Percentiles rank a stretch among this genome's conserved stretches.
Conservation (phyloP, 2,797 vertebrate species). For the Mycteria americana region DNA sequence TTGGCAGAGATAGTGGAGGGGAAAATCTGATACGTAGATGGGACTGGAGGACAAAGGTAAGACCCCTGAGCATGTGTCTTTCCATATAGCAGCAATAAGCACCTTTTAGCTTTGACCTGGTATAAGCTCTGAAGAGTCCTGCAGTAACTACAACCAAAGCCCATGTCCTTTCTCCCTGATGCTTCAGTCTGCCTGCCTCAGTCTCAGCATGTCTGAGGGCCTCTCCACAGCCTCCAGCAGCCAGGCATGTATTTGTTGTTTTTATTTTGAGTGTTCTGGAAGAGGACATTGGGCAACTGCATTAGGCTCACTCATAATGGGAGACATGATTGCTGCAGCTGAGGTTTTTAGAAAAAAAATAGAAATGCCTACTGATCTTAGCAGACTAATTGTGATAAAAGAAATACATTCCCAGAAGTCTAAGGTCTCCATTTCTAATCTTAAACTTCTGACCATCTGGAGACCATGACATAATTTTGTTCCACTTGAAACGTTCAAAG, state of each 20-base stretch:
- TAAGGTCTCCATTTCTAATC: neutral
- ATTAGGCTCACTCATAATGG: neutral
- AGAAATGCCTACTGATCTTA: neutral
- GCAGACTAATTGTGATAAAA: neutral
- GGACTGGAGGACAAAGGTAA: neutral
- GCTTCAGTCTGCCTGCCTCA: neutral
- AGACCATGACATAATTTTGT: neutral
- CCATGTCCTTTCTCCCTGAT: fast-evolving
- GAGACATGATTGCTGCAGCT: neutral
- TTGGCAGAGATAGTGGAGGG: neutral
- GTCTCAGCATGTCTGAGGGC: neutral
- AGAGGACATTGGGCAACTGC: neutral
- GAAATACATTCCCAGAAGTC: neutral
- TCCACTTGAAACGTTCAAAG: neutral
- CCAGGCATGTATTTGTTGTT: neutral
- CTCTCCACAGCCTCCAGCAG: neutral
- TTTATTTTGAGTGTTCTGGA: neutral
- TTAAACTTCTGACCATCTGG: neutral
- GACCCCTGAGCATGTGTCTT: neutral
- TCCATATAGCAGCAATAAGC: neutral
- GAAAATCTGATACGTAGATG: fast-evolving
- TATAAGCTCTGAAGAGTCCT: neutral
- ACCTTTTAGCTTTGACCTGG: neutral
- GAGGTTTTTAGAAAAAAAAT: neutral
- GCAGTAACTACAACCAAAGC: neutral